phyloP scores from a whole-genome alignment of 2,113 vertebrate species.

The Syngnathoides biaculeatus region DNA sequence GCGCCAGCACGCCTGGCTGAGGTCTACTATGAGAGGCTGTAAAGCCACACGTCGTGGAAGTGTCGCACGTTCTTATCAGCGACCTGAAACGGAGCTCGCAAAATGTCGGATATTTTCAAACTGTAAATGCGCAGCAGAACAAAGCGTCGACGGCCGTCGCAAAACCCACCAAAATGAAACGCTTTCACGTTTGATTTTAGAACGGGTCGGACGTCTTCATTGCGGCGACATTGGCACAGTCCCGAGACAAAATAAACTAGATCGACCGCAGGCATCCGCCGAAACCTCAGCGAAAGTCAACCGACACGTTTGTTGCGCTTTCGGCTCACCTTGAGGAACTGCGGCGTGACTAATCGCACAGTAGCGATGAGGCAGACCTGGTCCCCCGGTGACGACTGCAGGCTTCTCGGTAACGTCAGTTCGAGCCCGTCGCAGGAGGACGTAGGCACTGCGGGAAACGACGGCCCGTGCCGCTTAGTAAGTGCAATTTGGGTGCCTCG shows the following conservation, averaged over 20 bases:
- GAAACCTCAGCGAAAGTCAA: background rate
- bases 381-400: conserved; percentile 82
- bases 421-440: conserved; percentile 82
- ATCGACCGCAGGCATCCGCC: background rate
- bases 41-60: too few species aligned
- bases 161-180: background rate
- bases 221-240: background rate
- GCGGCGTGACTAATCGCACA: conserved; percentile 79
- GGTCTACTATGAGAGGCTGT: background rate
- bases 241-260: background rate
- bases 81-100: background rate
- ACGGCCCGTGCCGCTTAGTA: too few species aligned
- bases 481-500: background rate
- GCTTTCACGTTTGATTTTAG: too few species aligned
- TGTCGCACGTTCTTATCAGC: too few species aligned
- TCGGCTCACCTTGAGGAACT: conserved; percentile 80
- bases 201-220: too few species aligned
- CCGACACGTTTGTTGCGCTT: background rate
- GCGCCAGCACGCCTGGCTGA: background rate
- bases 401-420: conserved; percentile 71
- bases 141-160: background rate
- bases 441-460: conserved; percentile 76
- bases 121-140: background rate
- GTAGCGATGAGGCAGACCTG: conserved; percentile 88
- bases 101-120: background rate